Conservation (phyloP, 1,140 invertebrate genomes). For the Wasmannia auropunctata region DNA sequence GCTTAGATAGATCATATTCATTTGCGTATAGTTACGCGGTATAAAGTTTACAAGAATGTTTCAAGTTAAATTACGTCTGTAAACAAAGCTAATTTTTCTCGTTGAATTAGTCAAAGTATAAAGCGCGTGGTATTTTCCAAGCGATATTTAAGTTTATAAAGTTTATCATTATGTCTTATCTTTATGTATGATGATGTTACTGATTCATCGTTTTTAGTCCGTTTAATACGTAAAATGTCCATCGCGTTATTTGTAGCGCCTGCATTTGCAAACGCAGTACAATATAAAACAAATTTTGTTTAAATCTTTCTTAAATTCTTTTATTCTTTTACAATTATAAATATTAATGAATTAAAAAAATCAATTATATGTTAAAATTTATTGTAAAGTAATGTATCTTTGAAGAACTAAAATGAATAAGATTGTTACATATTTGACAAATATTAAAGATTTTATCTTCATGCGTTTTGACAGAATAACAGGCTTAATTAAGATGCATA, state of each 20-base stretch:
- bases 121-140: conserved; percentile 1
- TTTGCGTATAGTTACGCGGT: background rate
- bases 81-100: background rate
- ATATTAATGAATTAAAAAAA: background rate
- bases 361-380: background rate
- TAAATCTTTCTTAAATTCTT: background rate
- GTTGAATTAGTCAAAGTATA: background rate
- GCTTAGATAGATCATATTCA: background rate
- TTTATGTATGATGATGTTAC: background rate
- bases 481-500: background rate
- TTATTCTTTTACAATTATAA: background rate
- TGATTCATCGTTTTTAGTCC: background rate
- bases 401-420: background rate
- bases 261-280: background rate
- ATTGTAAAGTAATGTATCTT: background rate
- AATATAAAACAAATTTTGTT: background rate
- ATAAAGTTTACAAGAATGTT: background rate
- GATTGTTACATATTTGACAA: background rate
- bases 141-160: background rate
- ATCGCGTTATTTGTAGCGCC: background rate
- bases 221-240: background rate
- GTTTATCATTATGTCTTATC: conserved; percentile 24
- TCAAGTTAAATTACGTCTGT: background rate
- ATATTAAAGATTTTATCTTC: conserved; percentile 15
- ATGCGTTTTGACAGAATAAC: background rate